Evolutionary conservation across 2,113 vertebrate genomes (phyloP), one percentile per base, ranked within the genome.

Genomic region (Arothron firmamentum): DNA sequence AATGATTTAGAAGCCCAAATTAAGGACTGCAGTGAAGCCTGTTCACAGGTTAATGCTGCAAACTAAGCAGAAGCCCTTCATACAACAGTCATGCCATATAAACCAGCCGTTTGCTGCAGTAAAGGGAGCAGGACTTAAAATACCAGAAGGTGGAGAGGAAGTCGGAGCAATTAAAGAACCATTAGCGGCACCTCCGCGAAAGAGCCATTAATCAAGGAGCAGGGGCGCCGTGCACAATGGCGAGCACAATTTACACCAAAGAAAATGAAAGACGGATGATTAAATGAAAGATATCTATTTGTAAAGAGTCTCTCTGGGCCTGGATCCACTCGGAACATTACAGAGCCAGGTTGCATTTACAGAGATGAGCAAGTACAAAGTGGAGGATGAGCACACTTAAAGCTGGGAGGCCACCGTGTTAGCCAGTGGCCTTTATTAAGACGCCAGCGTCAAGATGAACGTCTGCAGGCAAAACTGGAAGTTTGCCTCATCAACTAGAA

Each of bases 121-220:
- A 58, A 59, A 41, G 70, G 45, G 62, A 60, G 65, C 63, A 49
- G 59, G 57, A 72, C 56, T 48, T 57, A 62, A 71, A 74, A 78
- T 65, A 54, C 64, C 76, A 63, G 62, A 77, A 78, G 70, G 73
- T 72, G 63, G 56, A 54, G 59, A 75, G 83, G 83, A 85, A 86
- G 85, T 82, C 38, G 13, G 75, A 87, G 75, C 80, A 87, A 89
- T 89, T 89, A 90, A 85, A 87, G 85, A 79, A 60, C 87, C 87
- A 91, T 91, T 89, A 89, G 85, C 73, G 48, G 70, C 79, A 78
- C 80, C 84, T 80, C 77, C 83, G 61, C 78, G 79, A 78, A 88
- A 87, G 83, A 83, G 72, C 70, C 83, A 87, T 89, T 88, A 87
- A 90, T 90, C 86, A 89, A 70, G 60, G 72, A 56, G 76, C 62